These are phyloP conservation scores for Thereva unica DNA, from an alignment of 2,888 invertebrate species.

Conservation along the genomic window DNA sequence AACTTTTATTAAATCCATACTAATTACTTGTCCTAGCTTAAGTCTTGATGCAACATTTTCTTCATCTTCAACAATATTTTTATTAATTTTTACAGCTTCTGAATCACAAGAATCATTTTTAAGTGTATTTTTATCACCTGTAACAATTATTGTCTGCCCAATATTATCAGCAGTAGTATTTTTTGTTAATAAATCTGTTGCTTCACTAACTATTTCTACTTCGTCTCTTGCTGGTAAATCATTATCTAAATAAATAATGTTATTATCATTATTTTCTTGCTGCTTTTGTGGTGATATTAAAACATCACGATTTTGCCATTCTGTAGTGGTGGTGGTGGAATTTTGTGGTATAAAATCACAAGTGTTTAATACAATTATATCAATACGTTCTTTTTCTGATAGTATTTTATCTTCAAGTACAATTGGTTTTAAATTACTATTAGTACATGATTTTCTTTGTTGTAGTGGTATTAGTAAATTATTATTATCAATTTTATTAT, in stretches of 20 bases:
- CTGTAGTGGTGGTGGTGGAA: not conserved
- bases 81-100: not conserved
- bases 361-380: conserved; percentile 41
- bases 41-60: not conserved
- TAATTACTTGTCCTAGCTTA: not conserved
- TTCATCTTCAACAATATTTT: not conserved
- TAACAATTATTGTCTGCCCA: not conserved
- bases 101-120: not conserved
- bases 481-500: too few relatives aligned
- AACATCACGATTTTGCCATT: not conserved
- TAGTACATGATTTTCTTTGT: not conserved
- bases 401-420: conserved; percentile 55
- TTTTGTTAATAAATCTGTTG: not conserved
- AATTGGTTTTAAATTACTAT: conserved; percentile 42
- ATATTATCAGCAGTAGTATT: not conserved
- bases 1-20: not conserved
- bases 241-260: not conserved
- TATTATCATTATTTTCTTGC: not conserved
- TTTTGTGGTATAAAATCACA: too few relatives aligned
- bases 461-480: too few relatives aligned
- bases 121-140: not conserved
- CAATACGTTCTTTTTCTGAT: conserved; percentile 52
- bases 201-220: not conserved
- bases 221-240: conserved; percentile 15
- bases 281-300: too few relatives aligned